Evolutionary conservation across 2,113 vertebrate species (phyloP), one percentile per base, ranked within the genome.

Genomic region (Myiagra hebetior): DNA sequence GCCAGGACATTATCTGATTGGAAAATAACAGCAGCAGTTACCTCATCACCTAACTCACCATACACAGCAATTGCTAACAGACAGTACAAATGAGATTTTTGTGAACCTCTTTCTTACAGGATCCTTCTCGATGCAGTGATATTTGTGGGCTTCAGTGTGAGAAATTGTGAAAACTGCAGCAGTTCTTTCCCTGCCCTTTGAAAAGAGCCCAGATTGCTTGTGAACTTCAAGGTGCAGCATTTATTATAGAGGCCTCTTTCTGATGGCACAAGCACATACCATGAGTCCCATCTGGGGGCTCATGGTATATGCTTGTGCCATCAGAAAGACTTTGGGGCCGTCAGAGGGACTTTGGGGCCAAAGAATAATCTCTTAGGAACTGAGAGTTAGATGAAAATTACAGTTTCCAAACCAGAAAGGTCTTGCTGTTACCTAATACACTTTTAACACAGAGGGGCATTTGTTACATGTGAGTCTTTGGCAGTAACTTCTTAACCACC

Each of bases 401-500:
- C 26, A 15, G 75, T 84, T 96, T 93, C 83, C 76, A 94, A 92
- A 92, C 13, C 80, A 94, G 76, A 94, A 87, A 94, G 44, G 50
- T 79, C 85, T 79, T 90, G 28, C 68, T 92, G 82, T 96, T 94
- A 89, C 60, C 81, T 78, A 92, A 86, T 70, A 84, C 12, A 59
- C 23, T 91, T 91, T 41, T 72, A 81, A 74, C n/a, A 84, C 69
- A 96, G 87, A 95, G 59, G 73, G 31, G 28, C 68, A 64, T 92
- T 95, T 96, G 83, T 97, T 95, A 84, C 52, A 49, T 89, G 41
- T 44, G 85, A 91, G 79, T 84, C 86, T 94, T 96, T 91, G 95
- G 95, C 92, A 94, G 30, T 46, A 67, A 86, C 26, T 95, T 90
- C 80, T 64, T 88, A 92, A 88, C 88, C 44, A 1, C 95, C 76